Conservation (phyloP, 37 sponge, comb jelly and placozoan species). For the Mnemiopsis leidyi region DNA sequence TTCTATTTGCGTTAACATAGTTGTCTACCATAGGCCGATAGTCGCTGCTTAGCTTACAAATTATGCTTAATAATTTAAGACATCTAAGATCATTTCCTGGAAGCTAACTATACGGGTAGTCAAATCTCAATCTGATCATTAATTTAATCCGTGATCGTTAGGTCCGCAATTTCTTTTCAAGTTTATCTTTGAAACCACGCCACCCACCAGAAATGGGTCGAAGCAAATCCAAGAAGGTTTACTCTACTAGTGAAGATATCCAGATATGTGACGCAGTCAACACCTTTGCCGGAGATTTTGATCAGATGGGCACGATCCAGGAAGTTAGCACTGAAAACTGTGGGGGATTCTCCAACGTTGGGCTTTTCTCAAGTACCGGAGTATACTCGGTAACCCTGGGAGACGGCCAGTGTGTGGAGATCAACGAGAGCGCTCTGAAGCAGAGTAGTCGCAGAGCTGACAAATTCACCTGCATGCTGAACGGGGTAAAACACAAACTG, state of each 20-base stretch:
- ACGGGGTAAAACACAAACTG: slow-evolving; percentile 5
- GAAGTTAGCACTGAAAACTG: neutral
- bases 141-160: neutral
- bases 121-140: neutral
- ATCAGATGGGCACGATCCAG: neutral
- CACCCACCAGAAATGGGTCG: neutral
- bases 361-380: neutral
- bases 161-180: neutral
- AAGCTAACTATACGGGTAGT: neutral
- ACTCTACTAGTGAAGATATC: neutral
- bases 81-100: neutral
- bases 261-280: no score
- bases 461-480: slow-evolving; percentile 1
- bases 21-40: neutral
- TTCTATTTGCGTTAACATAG: neutral
- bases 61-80: neutral
- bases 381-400: neutral
- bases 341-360: neutral
- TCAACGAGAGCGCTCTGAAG: neutral
- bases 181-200: neutral
- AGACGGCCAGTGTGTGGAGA: slow-evolving; percentile 10
- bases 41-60: neutral
- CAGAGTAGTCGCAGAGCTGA: slow-evolving; percentile 7
- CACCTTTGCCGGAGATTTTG: neutral
- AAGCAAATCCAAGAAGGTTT: neutral